Evolutionary conservation across 2,797 vertebrate species (phyloP).

Genomic region (Chrysocyon brachyurus): DNA sequence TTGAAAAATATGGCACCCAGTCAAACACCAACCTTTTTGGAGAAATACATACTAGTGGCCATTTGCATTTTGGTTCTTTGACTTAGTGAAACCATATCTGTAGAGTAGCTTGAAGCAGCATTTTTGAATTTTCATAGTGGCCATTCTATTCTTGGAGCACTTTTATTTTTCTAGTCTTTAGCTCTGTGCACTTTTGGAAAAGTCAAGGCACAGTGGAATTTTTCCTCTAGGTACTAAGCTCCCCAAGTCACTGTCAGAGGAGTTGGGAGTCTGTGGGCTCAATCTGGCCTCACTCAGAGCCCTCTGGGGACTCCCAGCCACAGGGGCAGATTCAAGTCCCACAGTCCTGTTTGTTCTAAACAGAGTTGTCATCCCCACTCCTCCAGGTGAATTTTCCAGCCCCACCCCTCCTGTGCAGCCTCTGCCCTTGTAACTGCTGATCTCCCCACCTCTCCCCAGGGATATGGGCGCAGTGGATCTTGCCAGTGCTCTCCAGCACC

Average conservation of each 20-base stretch:
- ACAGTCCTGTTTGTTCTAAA: neutral
- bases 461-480: neutral
- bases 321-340: neutral
- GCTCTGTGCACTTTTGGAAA: neutral
- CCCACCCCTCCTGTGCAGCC: neutral
- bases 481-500: neutral
- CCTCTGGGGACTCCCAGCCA: neutral
- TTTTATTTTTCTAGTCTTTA: slow-evolving; percentile 52
- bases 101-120: neutral
- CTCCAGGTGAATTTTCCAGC: neutral
- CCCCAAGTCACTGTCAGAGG: neutral
- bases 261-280: neutral
- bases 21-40: neutral
- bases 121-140: neutral
- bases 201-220: neutral
- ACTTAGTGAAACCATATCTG: neutral
- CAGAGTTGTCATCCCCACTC: neutral
- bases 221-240: neutral
- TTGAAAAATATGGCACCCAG: neutral
- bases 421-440: neutral
- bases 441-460: too few species aligned
- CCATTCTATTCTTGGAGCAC: neutral
- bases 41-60: neutral
- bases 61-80: slow-evolving; percentile 27
- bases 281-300: neutral